Evolutionary conservation across 2,888 invertebrate genomes (phyloP).

Genomic region (Nemurella pictetii): DNA sequence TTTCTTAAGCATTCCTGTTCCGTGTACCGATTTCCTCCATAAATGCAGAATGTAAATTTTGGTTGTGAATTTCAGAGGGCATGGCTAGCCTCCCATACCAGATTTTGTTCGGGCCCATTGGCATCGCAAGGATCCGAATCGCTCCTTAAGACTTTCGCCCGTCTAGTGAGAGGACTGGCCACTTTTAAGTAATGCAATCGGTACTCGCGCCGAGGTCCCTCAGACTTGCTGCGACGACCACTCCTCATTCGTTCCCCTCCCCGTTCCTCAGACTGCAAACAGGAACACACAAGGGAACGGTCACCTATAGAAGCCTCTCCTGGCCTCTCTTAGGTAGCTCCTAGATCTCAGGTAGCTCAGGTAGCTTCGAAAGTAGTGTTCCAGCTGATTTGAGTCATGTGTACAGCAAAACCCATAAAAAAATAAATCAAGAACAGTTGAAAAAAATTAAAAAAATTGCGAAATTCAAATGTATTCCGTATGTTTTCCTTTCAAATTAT

Average conservation of each 20-base stretch:
- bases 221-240: conserved; percentile 77
- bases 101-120: conserved; percentile 44
- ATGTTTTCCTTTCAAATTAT: no score
- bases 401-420: no score
- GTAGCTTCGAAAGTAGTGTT: no score
- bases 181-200: conserved; percentile 42
- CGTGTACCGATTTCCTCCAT: neutral
- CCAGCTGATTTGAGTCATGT: no score
- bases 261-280: conserved; percentile 69
- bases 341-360: neutral
- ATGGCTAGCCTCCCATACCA: conserved; percentile 34
- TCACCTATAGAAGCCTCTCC: neutral
- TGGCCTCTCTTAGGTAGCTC: neutral
- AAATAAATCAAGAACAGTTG: no score
- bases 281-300: conserved; percentile 44
- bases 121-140: conserved; percentile 49
- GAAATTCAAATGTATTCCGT: no score
- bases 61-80: neutral
- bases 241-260: conserved; percentile 60
- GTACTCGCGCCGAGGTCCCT: conserved; percentile 59
- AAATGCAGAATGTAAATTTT: neutral
- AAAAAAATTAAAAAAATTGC: no score
- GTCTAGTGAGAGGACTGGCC: conserved; percentile 36
- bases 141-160: conserved; percentile 55
- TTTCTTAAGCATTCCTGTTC: neutral